Percentiles rank a stretch among this genome's conserved stretches.
These are phyloP conservation scores for Lutra lutra DNA, from an alignment of 2,797 vertebrate species.

Conservation along the genomic window DNA sequence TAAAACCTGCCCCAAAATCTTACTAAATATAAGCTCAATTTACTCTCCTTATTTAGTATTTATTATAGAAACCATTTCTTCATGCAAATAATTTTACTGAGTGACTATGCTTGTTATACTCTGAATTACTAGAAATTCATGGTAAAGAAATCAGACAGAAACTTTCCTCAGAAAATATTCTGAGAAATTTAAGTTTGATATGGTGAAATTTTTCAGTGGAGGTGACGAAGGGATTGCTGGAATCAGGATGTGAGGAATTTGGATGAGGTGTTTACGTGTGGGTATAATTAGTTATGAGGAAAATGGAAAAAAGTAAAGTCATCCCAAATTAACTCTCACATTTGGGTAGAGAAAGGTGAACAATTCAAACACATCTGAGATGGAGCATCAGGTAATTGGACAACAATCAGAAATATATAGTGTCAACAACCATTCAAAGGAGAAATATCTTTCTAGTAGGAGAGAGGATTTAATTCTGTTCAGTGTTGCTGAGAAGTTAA, in stretches of 20 bases:
- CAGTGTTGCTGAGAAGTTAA: not conserved
- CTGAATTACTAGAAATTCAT: not conserved
- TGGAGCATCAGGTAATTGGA: not conserved
- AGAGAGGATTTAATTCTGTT: not conserved
- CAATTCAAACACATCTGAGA: not conserved
- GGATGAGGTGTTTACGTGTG: not conserved
- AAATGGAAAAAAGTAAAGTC: not conserved
- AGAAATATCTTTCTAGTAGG: not conserved
- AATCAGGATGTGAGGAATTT: not conserved
- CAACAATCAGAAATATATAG: not conserved
- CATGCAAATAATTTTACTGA: not conserved
- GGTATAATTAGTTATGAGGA: not conserved
- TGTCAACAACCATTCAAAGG: not conserved
- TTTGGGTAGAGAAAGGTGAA: not conserved
- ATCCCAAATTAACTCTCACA: not conserved
- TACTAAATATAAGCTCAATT: not conserved
- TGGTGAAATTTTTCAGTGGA: not conserved
- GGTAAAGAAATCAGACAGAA: not conserved
- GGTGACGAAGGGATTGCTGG: not conserved
- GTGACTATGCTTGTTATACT: not conserved
- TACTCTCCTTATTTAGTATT: not conserved
- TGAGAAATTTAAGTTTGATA: not conserved
- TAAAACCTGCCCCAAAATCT: not conserved
- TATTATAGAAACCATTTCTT: not conserved
- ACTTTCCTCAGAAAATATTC: not conserved